Percentiles rank a stretch among this genome's conserved stretches.
Conservation (phyloP, 2,888 invertebrate genomes). For the Heliconius ismenius region DNA sequence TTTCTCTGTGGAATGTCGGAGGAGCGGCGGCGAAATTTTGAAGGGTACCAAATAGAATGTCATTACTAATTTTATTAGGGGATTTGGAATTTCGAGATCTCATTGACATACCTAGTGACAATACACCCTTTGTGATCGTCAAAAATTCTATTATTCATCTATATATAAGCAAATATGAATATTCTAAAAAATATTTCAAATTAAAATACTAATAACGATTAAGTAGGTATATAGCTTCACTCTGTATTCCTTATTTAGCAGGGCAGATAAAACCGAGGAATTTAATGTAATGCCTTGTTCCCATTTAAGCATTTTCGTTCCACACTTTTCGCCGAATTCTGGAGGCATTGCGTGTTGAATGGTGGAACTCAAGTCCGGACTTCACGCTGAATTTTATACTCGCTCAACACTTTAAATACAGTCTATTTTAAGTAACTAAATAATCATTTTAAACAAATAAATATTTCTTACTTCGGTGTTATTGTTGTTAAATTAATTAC, state of each 20-base stretch:
- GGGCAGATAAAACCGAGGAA: neutral
- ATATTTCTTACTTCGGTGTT: neutral
- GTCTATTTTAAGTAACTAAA: neutral
- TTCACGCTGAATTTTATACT: neutral
- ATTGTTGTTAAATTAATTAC: neutral
- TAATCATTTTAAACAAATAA: neutral
- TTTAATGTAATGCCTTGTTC: neutral
- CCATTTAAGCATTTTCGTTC: neutral
- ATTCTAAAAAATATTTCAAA: neutral
- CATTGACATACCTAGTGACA: slow-evolving; percentile 45
- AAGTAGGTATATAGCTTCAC: neutral
- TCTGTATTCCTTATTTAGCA: neutral
- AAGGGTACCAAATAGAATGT: slow-evolving; percentile 45
- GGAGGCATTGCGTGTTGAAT: neutral
- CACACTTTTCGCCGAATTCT: neutral
- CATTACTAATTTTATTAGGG: slow-evolving; percentile 53
- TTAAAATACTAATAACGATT: too few species aligned
- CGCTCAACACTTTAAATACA: too few species aligned
- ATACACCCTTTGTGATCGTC: slow-evolving; percentile 21
- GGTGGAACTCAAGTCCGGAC: neutral
- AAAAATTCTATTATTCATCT: slow-evolving; percentile 7
- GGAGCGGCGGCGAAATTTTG: slow-evolving; percentile 42
- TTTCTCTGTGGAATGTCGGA: slow-evolving; percentile 39
- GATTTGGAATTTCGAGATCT: slow-evolving; percentile 53
- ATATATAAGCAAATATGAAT: neutral